A percentile compares a stretch with the other conserved stretches of the same genome.
These are phyloP conservation scores for Philopedon plagiatum DNA, from an alignment of 2,888 invertebrate genomes.

Conservation along the genomic window DNA sequence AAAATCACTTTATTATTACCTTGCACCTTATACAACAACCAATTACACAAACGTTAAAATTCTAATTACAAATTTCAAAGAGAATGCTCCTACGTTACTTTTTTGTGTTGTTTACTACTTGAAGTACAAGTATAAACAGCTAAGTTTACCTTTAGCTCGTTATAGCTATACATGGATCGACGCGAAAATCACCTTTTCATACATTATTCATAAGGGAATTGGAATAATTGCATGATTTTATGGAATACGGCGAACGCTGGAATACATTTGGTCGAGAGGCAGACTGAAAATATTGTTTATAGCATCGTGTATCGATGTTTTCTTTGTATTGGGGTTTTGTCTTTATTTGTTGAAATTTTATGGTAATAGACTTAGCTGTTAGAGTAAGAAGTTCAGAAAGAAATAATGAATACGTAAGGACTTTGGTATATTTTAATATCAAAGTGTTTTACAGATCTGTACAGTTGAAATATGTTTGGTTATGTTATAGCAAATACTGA, in stretches of 20 bases:
- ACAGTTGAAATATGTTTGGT: background rate
- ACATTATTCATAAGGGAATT: constrained; percentile 46
- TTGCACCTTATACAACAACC: too few relatives aligned
- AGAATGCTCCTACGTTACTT: background rate
- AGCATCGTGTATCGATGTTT: constrained; percentile 29
- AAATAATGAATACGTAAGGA: background rate
- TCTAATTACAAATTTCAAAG: background rate
- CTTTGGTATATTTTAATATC: background rate
- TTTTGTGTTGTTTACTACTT: background rate
- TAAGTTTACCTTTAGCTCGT: constrained; percentile 31
- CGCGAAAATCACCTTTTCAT: constrained; percentile 38
- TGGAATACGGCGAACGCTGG: constrained; percentile 36
- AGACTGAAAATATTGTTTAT: constrained; percentile 43
- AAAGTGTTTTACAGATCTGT: background rate
- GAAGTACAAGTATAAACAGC: constrained; percentile 10
- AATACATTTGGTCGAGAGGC: constrained; percentile 33
- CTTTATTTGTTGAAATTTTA: constrained; percentile 34
- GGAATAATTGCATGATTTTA: constrained; percentile 49
- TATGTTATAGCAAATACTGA: too few relatives aligned
- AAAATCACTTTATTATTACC: too few relatives aligned
- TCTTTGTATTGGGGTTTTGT: constrained; percentile 28
- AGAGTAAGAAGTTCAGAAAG: constrained; percentile 1
- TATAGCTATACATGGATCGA: constrained; percentile 36
- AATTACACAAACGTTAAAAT: too few relatives aligned
- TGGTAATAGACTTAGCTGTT: constrained; percentile 20